phyloP scores from a whole-genome alignment of 2,113 vertebrate species.

The Laticauda laticaudata region DNA sequence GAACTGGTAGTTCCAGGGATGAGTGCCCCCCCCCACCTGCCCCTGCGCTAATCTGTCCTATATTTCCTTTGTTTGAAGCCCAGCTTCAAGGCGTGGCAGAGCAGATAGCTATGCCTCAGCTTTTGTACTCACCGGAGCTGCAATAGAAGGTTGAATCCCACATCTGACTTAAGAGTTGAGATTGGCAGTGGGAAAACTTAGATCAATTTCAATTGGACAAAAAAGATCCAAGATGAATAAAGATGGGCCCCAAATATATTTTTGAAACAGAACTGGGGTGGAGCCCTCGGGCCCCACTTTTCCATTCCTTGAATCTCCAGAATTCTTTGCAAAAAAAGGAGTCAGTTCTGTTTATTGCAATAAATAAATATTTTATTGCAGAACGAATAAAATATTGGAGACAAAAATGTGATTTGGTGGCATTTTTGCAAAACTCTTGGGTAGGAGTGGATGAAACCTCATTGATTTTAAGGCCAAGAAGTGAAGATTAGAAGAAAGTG shows the following conservation, averaged over 20 bases:
- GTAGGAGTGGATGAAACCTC: background rate
- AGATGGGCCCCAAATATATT: background rate
- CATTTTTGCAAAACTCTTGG: background rate
- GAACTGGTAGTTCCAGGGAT: too few relatives aligned
- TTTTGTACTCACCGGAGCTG: too few relatives aligned
- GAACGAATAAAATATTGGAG: background rate
- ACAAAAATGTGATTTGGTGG: background rate
- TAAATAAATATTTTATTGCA: background rate
- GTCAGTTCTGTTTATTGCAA: background rate
- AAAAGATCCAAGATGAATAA: background rate
- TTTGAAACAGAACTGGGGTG: background rate
- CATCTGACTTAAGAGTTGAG: background rate
- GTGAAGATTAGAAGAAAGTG: background rate
- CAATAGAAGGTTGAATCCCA: too few relatives aligned
- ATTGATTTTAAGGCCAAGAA: background rate
- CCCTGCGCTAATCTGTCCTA: too few relatives aligned
- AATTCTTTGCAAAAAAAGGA: background rate
- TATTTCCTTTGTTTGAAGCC: too few relatives aligned
- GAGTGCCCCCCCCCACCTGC: too few relatives aligned
- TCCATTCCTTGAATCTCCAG: background rate
- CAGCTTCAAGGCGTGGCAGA: too few relatives aligned
- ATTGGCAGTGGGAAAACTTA: background rate
- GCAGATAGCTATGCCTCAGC: too few relatives aligned
- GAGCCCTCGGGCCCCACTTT: background rate
- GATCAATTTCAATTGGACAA: background rate